phyloP scores from a whole-genome alignment of 2,888 invertebrate genomes.

The Dysmachus trigonus region DNA sequence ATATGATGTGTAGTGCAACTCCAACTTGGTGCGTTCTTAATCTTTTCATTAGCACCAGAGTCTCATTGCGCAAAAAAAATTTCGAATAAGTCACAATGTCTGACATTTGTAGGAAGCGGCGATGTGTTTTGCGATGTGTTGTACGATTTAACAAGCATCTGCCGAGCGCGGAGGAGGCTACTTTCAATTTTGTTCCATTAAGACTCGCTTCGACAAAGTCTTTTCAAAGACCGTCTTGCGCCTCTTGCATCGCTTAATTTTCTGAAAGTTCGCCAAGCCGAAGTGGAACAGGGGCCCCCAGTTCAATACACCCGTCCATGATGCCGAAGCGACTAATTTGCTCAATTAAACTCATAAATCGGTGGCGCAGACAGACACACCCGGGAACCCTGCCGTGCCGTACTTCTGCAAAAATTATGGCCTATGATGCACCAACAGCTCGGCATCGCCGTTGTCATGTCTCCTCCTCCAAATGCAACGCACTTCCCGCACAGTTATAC shows the following conservation, averaged over 20 bases:
- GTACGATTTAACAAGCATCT: not conserved
- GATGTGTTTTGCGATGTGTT: not conserved
- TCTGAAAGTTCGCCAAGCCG: not conserved
- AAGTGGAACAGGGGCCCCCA: conserved; percentile 22
- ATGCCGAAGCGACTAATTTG: conserved; percentile 31
- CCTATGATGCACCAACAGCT: not conserved
- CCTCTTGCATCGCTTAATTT: not conserved
- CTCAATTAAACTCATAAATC: conserved; percentile 32
- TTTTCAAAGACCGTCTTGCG: not conserved
- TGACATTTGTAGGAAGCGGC: not conserved
- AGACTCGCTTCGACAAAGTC: not conserved
- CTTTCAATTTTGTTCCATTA: conserved; percentile 13
- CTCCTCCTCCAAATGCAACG: not conserved
- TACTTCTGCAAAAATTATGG: conserved; percentile 20
- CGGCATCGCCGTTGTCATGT: not conserved
- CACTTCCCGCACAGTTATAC: not conserved
- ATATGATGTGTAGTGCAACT: not conserved
- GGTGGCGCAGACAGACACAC: conserved; percentile 34
- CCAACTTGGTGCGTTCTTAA: not conserved
- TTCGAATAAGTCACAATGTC: not conserved
- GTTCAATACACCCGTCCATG: conserved; percentile 30
- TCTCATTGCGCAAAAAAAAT: not conserved
- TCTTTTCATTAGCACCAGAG: not conserved
- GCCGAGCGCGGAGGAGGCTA: not conserved
- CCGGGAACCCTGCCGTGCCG: not conserved